Conservation (phyloP, 2,113 vertebrate genomes). For the Myrmecobius fasciatus region DNA sequence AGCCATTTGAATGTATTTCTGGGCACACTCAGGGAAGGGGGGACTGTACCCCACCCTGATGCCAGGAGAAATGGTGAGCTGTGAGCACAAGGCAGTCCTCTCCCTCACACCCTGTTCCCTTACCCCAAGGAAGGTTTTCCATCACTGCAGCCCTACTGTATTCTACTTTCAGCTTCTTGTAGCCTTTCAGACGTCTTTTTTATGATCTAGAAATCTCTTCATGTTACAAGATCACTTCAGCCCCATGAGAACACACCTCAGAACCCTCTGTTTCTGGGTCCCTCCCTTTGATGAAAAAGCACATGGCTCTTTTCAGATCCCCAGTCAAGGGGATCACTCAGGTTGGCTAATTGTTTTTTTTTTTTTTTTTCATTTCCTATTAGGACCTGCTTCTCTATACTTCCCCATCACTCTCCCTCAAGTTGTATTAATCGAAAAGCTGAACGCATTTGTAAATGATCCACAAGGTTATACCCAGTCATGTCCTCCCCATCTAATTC, state of each 20-base stretch:
- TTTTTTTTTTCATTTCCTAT: too few species aligned
- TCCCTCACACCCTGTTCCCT: not conserved
- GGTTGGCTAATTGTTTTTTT: too few species aligned
- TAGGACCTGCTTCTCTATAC: too few species aligned
- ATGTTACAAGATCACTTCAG: not conserved
- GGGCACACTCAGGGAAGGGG: not conserved
- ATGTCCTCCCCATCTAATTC: not conserved
- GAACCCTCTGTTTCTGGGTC: too few species aligned
- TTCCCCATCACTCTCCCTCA: too few species aligned
- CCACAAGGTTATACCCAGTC: not conserved
- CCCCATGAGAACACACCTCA: not conserved
- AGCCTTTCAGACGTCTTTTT: not conserved
- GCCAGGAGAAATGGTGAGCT: not conserved
- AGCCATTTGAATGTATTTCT: not conserved
- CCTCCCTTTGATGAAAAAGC: too few species aligned
- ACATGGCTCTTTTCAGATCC: too few species aligned
- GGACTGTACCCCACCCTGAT: not conserved
- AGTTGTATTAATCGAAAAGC: not conserved
- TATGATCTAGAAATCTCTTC: not conserved
- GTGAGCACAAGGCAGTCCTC: not conserved
- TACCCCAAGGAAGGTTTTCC: not conserved
- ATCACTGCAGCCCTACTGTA: not conserved
- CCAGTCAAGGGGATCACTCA: too few species aligned
- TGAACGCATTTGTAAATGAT: not conserved
- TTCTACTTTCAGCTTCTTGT: not conserved